Evolutionary conservation across 1,140 invertebrate species (phyloP).

Genomic region (Anagrus nilaparvatae): DNA sequence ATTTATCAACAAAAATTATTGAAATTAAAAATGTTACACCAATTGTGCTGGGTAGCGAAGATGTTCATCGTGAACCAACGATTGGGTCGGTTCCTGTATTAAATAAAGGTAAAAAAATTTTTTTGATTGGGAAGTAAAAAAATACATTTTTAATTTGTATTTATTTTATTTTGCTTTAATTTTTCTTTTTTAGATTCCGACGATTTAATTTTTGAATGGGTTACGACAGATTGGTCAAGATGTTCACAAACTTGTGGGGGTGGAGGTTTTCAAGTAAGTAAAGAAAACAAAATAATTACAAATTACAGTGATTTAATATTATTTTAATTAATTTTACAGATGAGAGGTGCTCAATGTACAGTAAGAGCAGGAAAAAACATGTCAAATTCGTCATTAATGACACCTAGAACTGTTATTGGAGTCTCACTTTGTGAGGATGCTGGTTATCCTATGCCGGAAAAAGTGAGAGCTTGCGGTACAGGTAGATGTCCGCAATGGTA

Average conservation of each 20-base stretch:
- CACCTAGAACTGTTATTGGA: conserved; percentile 45
- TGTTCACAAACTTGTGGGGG: conserved; percentile 82
- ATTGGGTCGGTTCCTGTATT: conserved; percentile 24
- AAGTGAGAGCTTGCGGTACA: conserved; percentile 56
- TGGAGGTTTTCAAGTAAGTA: conserved; percentile 51
- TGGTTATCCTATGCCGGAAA: conserved; percentile 51
- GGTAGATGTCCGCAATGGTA: conserved; percentile 65
- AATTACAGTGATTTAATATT: conserved; percentile 9
- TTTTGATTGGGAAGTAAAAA: conserved; percentile 3
- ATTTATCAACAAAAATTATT: too few relatives aligned
- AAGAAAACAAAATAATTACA: conserved; percentile 4
- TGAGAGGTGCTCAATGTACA: conserved; percentile 61
- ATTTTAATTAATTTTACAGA: too few relatives aligned
- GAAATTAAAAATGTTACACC: conserved; percentile 12
- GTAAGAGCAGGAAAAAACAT: conserved; percentile 35
- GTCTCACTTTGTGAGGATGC: conserved; percentile 60
- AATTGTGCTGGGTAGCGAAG: conserved; percentile 5
- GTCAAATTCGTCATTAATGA: conserved; percentile 21
- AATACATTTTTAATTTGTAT: conserved; percentile 6
- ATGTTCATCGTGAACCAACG: conserved; percentile 20
- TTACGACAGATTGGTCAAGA: conserved; percentile 70
- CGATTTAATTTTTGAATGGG: conserved; percentile 65
- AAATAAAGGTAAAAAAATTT: conserved; percentile 24
- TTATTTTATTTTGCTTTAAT: conserved; percentile 12
- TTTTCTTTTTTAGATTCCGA: conserved; percentile 27